Percentiles rank a stretch among this genome's conserved stretches.
These are phyloP conservation scores for Spatulosminthurus flaviceps DNA, from an alignment of 2,888 invertebrate species.

Conservation along the genomic window DNA sequence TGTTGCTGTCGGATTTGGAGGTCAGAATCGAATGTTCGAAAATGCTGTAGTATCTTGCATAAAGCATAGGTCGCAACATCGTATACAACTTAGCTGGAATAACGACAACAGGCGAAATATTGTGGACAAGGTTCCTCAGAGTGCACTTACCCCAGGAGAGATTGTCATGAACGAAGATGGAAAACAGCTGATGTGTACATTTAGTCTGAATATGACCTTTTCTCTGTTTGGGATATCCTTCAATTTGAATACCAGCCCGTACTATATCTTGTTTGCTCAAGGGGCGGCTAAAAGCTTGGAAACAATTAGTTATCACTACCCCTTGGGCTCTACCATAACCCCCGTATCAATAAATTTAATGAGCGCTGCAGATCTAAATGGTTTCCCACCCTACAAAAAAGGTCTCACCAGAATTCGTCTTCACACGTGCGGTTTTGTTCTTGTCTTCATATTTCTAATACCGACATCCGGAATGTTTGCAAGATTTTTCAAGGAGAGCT, in stretches of 20 bases:
- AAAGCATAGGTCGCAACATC: not conserved
- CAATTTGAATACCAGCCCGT: not conserved
- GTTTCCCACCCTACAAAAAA: not conserved
- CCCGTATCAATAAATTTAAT: not conserved
- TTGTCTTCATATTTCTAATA: not conserved
- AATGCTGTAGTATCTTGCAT: not conserved
- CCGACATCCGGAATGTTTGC: not conserved
- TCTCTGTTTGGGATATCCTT: not conserved
- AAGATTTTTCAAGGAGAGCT: slow-evolving; percentile 6
- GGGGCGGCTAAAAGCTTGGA: not conserved
- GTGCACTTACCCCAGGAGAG: not conserved
- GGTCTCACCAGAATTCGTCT: not conserved
- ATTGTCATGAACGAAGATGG: not conserved
- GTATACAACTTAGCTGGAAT: not conserved
- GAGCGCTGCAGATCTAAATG: not conserved
- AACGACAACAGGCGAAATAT: not conserved
- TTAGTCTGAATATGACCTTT: not conserved
- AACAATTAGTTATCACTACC: not conserved
- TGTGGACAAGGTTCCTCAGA: not conserved
- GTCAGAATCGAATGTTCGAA: not conserved
- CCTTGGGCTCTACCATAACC: not conserved
- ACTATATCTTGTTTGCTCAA: not conserved
- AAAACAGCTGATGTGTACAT: not conserved
- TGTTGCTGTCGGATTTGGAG: slow-evolving; percentile 7
- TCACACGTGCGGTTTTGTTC: not conserved